Evolutionary conservation across 2,888 invertebrate genomes (phyloP), one percentile per base, ranked within the genome.

Genomic region (Oligia latruncula): DNA sequence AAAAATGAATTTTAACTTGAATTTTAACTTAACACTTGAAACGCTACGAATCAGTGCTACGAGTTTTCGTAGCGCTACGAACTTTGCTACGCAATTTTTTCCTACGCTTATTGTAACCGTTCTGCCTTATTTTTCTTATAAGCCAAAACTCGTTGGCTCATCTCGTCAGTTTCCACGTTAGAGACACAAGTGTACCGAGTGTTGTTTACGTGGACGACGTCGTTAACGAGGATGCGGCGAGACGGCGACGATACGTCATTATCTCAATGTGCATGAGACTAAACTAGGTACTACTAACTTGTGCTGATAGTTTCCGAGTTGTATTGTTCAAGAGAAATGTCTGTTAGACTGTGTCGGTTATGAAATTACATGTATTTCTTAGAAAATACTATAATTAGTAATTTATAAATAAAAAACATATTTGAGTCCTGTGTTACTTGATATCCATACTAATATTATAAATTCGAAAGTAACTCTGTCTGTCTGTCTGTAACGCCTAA

Each of bases 131-230:
- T 55, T 15, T 65, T 52, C 9, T 60, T 52, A 64, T 17, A 35
- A 73, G 13, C 5, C 23, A 13, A 74, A 65, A 40, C 49, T 64
- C 55, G n/a, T 77, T 55, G 71, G 1, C 20, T 66, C 83, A 64
- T 65, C 49, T 60, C 60, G 84, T 60, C 84, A 87, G 87, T 77
- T 84, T 84, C 49, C 66, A 72, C 65, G 77, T 80, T 80, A 87
- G 67, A 62, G 23, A 23, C 72, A 29, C 76, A 17, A 83, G 83
- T 83, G 67, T 60, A 35, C 55, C 15, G 15, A 83, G 87, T 66
- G 87, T 74, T 71, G 75, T 83, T 84, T 40, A 80, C 87, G 88
- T 78, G 81, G 79, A 80, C 82, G 86, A 85, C 84, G 46, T 86
- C 79, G 80, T 86, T 90, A 89, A 76, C 82, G 82, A 84, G 83